Evolutionary conservation across 2,797 vertebrate genomes (phyloP), one percentile per base, ranked within the genome.

Genomic region (Xyrichtys novacula): DNA sequence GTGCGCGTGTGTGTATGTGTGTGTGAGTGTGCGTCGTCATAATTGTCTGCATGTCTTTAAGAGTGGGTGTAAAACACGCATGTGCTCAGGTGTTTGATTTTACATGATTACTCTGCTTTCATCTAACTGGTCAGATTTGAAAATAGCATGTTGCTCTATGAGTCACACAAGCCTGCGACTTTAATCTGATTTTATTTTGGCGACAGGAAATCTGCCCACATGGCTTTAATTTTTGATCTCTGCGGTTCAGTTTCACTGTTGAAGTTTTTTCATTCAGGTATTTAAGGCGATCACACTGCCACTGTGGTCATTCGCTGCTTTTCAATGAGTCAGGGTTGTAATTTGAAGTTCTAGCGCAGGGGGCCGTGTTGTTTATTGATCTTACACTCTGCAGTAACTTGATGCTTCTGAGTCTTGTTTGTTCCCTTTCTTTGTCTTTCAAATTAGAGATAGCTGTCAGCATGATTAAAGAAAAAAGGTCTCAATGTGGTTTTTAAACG

Each of bases 41-140:
- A 25, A 59, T 39, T 65, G 75, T 73, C 59, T 7, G 8, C 62
- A 61, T 78, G 47, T 78, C 53, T 55, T 6, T 57, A 57, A 0
- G 79, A 76, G 73, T 84, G 81, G 67, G 74, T 78, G 78, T 81
- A 57, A 52, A 76, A 71, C 60, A 68, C 78, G 83, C 83, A 85
- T 86, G 85, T 85, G 83, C 78, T 86, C 85, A 90, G 85, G 86
- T 90, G 83, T 85, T 23, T 46, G 70, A 74, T 82, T 75, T 76
- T 29, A 58, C 53, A 59, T 59, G 49, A n/a, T 64, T 70, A 46
- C 38, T 65, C 67, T 57, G 55, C 60, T 59, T 32, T 65, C 49
- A 59, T 83, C 31, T 11, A 60, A 60, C 16, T 36, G 28, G 28
- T 76, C 54, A 2, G 42, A 53, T 69, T 76, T 68, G 60, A 25